phyloP scores from a whole-genome alignment of 1,140 invertebrate species.

The Hormaphis cornu region DNA sequence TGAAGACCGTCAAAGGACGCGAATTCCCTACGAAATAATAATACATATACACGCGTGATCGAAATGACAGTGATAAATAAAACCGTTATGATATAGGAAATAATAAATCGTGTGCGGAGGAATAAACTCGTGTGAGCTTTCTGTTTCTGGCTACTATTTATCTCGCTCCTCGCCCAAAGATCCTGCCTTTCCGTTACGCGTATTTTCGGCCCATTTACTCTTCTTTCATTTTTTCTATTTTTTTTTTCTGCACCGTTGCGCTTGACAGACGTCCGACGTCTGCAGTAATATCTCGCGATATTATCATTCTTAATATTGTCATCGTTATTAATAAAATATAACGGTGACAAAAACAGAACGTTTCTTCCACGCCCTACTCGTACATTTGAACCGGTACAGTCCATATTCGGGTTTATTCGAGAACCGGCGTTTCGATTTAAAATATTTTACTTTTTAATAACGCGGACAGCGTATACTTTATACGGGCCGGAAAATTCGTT shows the following conservation, averaged over 20 bases:
- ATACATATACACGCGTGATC: no score
- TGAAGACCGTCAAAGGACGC: neutral
- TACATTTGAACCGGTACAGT: no score
- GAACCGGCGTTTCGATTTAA: no score
- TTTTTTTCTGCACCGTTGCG: conserved; percentile 25
- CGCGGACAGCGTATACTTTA: no score
- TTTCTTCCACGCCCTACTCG: no score
- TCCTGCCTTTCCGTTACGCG: conserved; percentile 2
- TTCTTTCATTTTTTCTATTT: no score
- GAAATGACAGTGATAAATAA: conserved; percentile 29
- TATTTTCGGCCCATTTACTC: conserved; percentile 22
- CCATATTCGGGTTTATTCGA: no score
- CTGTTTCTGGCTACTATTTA: conserved; percentile 31
- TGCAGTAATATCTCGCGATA: neutral
- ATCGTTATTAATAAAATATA: no score
- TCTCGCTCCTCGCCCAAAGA: conserved; percentile 7
- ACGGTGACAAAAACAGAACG: no score
- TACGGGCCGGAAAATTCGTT: no score
- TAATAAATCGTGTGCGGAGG: conserved; percentile 22
- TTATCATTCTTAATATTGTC: no score
- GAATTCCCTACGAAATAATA: conserved; percentile 23
- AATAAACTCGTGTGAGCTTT: conserved; percentile 14
- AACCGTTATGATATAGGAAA: conserved; percentile 20
- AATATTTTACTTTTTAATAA: no score
- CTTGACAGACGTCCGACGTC: conserved; percentile 17